phyloP scores from a whole-genome alignment of 2,113 vertebrate genomes.

The Boleophthalmus pectinirostris region DNA sequence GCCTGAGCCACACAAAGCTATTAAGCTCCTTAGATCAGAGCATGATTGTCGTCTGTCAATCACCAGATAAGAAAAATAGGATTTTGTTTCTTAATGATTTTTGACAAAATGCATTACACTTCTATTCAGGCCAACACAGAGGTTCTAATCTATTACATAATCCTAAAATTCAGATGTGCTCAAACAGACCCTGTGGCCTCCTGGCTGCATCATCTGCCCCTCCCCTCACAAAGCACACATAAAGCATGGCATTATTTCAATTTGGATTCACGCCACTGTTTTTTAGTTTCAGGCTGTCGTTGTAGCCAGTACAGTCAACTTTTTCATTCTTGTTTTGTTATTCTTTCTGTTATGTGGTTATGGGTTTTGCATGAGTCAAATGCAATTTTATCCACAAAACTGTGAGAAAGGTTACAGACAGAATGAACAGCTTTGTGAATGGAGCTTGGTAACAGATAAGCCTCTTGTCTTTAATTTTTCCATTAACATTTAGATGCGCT shows the following conservation, averaged over 20 bases:
- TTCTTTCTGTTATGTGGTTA: conserved; percentile 65
- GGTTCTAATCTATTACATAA: conserved; percentile 1
- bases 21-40: conserved; percentile 72
- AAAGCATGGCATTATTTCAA: conserved; percentile 77
- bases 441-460: conserved; percentile 38
- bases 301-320: conserved; percentile 41
- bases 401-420: conserved; percentile 27
- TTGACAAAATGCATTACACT: conserved; percentile 15
- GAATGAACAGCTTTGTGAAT: conserved; percentile 17
- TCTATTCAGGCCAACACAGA: conserved; percentile 3
- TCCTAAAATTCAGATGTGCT: conserved; percentile 31
- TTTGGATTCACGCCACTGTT: conserved; percentile 66
- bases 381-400: conserved; percentile 30
- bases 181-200: neutral
- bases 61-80: conserved; percentile 51
- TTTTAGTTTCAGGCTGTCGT: conserved; percentile 62
- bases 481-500: conserved; percentile 54
- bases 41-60: conserved; percentile 71
- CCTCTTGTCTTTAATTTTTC: conserved; percentile 40
- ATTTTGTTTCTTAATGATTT: conserved; percentile 27
- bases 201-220: neutral
- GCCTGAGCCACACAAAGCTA: conserved; percentile 67
- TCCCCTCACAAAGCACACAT: conserved; percentile 40
- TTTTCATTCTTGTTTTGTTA: conserved; percentile 49
- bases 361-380: conserved; percentile 71